Evolutionary conservation across 1,140 invertebrate species (phyloP).

Genomic region (Nymphalis io): DNA sequence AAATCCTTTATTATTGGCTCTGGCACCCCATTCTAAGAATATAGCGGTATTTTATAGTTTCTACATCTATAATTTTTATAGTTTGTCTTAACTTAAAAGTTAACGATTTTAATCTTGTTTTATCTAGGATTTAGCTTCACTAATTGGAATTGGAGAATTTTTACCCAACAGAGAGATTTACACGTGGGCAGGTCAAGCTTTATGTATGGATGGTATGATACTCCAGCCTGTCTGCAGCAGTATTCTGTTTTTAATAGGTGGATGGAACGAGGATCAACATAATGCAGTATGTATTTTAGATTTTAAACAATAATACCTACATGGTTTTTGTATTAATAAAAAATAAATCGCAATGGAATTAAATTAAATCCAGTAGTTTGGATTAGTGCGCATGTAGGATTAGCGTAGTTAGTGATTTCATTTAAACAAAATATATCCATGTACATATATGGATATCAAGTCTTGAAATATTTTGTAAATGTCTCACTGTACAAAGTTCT

Average conservation of each 20-base stretch:
- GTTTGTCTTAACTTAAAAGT: neutral
- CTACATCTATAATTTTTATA: neutral
- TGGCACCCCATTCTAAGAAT: slow-evolving; percentile 60
- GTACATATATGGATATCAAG: too few species aligned
- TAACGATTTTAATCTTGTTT: neutral
- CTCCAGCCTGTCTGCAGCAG: slow-evolving; percentile 82
- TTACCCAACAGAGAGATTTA: slow-evolving; percentile 79
- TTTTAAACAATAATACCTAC: too few species aligned
- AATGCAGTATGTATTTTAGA: slow-evolving; percentile 72
- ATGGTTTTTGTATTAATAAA: too few species aligned
- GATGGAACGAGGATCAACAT: slow-evolving; percentile 80
- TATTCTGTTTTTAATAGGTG: slow-evolving; percentile 82
- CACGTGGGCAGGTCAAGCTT: slow-evolving; percentile 72
- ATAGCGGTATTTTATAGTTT: slow-evolving; percentile 46
- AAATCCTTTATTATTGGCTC: slow-evolving; percentile 56
- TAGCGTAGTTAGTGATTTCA: too few species aligned
- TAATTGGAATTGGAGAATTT: slow-evolving; percentile 81
- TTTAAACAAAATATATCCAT: too few species aligned
- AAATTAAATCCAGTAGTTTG: too few species aligned
- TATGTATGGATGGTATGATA: slow-evolving; percentile 79
- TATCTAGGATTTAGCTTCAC: slow-evolving; percentile 50
- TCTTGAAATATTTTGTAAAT: too few species aligned
- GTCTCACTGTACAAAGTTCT: too few species aligned
- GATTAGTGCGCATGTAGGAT: too few species aligned
- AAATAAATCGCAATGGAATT: too few species aligned